A percentile compares a stretch with the other conserved stretches of the same genome.
These are phyloP conservation scores for Galeopsomyia nigrocyanea DNA, from an alignment of 2,888 invertebrate genomes.

Conservation along the genomic window DNA sequence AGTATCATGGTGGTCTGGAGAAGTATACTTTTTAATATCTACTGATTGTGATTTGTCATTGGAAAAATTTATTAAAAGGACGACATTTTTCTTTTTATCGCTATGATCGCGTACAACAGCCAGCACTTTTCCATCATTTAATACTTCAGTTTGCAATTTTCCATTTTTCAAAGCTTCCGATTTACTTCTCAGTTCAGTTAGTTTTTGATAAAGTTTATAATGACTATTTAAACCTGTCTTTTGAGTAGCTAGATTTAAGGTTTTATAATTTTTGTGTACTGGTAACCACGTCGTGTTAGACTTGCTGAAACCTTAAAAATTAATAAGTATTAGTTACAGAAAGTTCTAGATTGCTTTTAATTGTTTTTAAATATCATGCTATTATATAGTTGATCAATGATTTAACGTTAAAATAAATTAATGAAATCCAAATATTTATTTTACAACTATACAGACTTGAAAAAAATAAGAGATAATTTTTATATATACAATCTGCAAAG, in stretches of 20 bases:
- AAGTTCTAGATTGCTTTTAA: no score
- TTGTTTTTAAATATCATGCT: no score
- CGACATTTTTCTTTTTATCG: constrained; percentile 35
- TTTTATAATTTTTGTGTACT: constrained; percentile 74
- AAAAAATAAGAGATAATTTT: no score
- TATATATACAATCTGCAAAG: neutral
- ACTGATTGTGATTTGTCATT: constrained; percentile 70
- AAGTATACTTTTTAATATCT: constrained; percentile 71
- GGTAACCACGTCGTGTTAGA: constrained; percentile 78
- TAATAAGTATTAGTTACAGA: no score
- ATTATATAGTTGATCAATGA: no score
- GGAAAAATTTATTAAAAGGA: constrained; percentile 67
- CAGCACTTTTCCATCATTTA: constrained; percentile 66
- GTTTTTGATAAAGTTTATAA: constrained; percentile 74
- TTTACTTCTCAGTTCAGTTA: constrained; percentile 72
- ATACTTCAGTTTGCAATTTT: constrained; percentile 71
- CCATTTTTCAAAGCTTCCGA: constrained; percentile 70
- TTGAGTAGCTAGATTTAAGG: constrained; percentile 74
- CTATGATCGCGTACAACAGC: constrained; percentile 45
- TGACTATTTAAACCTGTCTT: constrained; percentile 70
- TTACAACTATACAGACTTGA: no score
- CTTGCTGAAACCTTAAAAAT: constrained; percentile 61
- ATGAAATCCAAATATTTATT: no score
- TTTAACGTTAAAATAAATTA: no score
- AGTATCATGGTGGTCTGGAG: constrained; percentile 62